Evolutionary conservation across 2,888 invertebrate genomes (phyloP).

Genomic region (Pogonocherus hispidulus): DNA sequence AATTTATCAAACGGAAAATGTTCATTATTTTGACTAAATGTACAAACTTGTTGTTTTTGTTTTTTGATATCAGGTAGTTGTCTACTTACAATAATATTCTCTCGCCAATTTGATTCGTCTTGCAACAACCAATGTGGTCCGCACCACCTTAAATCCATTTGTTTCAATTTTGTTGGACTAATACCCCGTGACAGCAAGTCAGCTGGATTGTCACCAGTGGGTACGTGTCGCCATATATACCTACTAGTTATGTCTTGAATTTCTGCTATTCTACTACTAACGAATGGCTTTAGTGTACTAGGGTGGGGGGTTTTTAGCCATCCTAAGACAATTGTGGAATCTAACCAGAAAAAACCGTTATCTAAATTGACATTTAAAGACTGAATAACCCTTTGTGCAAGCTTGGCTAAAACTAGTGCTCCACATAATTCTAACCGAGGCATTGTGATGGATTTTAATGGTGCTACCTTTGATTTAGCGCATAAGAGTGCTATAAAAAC

Average conservation of each 20-base stretch:
- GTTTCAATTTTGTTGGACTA: neutral
- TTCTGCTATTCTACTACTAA: neutral
- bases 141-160: neutral
- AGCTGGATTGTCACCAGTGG: neutral
- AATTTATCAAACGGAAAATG: no score
- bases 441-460: constrained; percentile 30
- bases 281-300: neutral
- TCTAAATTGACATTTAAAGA: neutral
- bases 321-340: neutral
- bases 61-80: no score
- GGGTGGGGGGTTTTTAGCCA: neutral
- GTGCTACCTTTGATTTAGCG: constrained; percentile 40
- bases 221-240: neutral
- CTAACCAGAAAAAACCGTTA: neutral
- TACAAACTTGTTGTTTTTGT: no score
- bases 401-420: neutral
- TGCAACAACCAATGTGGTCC: neutral
- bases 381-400: neutral
- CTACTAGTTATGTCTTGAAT: neutral
- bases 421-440: constrained; percentile 40
- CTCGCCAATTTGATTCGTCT: no score
- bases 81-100: no score
- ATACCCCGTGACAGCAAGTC: neutral
- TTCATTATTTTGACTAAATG: no score
- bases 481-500: constrained; percentile 31